Percentiles rank a stretch among this genome's conserved stretches.
phyloP scores from a whole-genome alignment of 2,888 invertebrate genomes.

The Agrochola litura region DNA sequence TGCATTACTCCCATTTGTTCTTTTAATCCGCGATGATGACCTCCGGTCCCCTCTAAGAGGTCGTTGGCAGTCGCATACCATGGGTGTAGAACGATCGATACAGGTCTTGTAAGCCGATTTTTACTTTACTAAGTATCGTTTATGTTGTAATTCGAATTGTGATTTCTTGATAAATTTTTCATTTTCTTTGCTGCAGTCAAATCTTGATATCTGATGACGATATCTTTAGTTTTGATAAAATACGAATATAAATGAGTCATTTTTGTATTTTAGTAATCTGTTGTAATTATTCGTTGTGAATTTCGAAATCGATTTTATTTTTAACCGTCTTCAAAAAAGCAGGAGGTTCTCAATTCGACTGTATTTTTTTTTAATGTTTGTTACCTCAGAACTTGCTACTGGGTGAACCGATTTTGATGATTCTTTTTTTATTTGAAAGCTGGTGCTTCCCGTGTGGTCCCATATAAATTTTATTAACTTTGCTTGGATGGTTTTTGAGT shows the following conservation, averaged over 20 bases:
- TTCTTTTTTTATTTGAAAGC: too few species aligned
- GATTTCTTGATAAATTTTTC: not conserved
- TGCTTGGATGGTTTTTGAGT: too few species aligned
- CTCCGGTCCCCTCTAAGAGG: constrained; percentile 66
- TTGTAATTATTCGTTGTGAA: not conserved
- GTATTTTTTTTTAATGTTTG: too few species aligned
- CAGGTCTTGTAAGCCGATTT: constrained; percentile 44
- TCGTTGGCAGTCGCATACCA: constrained; percentile 67
- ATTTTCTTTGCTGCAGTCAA: not conserved
- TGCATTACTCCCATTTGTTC: constrained; percentile 63
- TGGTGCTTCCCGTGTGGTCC: too few species aligned
- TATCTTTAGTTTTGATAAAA: not conserved
- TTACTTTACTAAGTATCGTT: constrained; percentile 20
- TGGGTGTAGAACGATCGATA: constrained; percentile 52
- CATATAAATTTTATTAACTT: too few species aligned
- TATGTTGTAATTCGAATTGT: constrained; percentile 1
- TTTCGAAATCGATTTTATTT: not conserved
- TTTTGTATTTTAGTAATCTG: not conserved
- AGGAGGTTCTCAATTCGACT: too few species aligned
- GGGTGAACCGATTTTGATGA: too few species aligned
- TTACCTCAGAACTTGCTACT: too few species aligned
- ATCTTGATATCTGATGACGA: not conserved
- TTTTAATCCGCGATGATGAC: constrained; percentile 70
- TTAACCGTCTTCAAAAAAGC: too few species aligned
- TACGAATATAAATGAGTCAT: not conserved